A percentile compares a stretch with the other conserved stretches of the same genome.
phyloP scores from a whole-genome alignment of 1,140 invertebrate genomes.

The Ceratoteleas bidentatus region DNA sequence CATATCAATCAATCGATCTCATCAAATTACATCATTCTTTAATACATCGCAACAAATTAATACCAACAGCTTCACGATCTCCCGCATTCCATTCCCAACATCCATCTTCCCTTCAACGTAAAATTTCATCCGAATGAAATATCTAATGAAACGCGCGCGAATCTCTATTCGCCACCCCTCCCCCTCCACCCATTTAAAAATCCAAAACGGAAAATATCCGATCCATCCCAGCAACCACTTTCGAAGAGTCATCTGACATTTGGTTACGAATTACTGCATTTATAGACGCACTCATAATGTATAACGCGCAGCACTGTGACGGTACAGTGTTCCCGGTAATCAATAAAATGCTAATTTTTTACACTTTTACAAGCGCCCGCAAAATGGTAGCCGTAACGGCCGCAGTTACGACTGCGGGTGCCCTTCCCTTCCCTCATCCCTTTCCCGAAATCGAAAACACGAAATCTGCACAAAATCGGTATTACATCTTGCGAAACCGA shows the following conservation, averaged over 20 bases:
- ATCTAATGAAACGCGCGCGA: no score
- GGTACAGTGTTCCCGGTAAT: slow-evolving; percentile 74
- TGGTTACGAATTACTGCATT: slow-evolving; percentile 72
- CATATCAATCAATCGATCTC: no score
- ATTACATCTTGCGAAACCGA: slow-evolving; percentile 18
- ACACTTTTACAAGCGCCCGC: slow-evolving; percentile 74
- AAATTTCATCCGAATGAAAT: no score
- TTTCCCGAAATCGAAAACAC: not conserved
- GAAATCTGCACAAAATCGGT: not conserved
- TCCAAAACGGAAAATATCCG: slow-evolving; percentile 5
- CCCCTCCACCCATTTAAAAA: not conserved
- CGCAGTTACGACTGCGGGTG: slow-evolving; percentile 16
- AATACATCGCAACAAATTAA: no score
- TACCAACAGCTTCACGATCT: no score
- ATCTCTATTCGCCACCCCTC: no score
- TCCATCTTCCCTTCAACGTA: no score
- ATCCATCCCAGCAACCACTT: slow-evolving; percentile 29
- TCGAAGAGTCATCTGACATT: slow-evolving; percentile 57
- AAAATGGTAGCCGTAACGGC: slow-evolving; percentile 63
- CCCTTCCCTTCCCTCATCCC: slow-evolving; percentile 4
- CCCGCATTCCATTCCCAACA: no score
- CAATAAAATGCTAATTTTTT: slow-evolving; percentile 83
- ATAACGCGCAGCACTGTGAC: slow-evolving; percentile 67
- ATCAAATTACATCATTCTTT: no score
- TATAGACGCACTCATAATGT: slow-evolving; percentile 72